Evolutionary conservation across 2,888 invertebrate species (phyloP), one percentile per base, ranked within the genome.

Genomic region (Papilio gigon): DNA sequence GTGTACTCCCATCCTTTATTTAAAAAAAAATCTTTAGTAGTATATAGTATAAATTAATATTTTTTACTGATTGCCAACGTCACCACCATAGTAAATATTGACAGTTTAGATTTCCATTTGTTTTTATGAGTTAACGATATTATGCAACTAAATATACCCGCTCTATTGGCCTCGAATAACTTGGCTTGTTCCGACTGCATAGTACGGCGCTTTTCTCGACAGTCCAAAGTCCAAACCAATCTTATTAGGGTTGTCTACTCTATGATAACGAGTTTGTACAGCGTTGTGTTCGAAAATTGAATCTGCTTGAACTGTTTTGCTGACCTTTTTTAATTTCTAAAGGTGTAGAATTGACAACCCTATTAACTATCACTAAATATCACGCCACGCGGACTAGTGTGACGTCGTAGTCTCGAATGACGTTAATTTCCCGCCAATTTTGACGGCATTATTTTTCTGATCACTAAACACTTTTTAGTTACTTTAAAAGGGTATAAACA

Each of bases 111-210:
- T 4, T 56, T n/a, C n/a, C n/a, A 30, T 56, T 30, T 56, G 22
- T 30, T 56, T 56, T 8, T 17, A 56, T 17, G 11, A 56, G 30
- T n/a, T 37, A 50, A 33, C 59, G 30, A 11, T 65, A 65, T 68
- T 64, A 68, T 68, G 64, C 40, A 68, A 68, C 59, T 50, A 50
- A 64, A 64, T 67, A 65, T 67, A 42, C 22, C 11, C 42, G 61
- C 20, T 62, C 67, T 67, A 67, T 68, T 33, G 68, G 64, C 64
- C 64, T 68, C 68, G 64, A 59, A 33, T 60, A 59, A 68, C 64
- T 68, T 68, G 60, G 64, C 25, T 37, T 44, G 44, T 64, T 37
- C 42, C 25, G 44, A 67, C 33, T 53, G 53, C 25, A 17, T 22
- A 11, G 37, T 56, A 40, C 62, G 62, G 20, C 47, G 37, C 58